phyloP scores from a whole-genome alignment of 2,888 invertebrate genomes.

The Matsumyia berberina region DNA sequence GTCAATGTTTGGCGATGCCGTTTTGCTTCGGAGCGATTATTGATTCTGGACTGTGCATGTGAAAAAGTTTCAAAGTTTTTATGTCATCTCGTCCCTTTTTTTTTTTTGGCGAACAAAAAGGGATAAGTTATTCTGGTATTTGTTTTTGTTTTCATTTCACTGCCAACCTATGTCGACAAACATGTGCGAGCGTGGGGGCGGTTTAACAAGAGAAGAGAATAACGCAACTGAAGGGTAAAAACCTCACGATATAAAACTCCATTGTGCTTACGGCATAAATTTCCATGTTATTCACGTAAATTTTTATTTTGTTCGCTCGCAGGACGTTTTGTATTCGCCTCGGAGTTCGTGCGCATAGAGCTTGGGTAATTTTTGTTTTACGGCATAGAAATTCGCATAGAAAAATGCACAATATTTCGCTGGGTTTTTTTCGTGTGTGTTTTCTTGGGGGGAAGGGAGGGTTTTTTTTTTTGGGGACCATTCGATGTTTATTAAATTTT shows the following conservation, averaged over 20 bases:
- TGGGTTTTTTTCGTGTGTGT: not conserved
- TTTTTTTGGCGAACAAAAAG: not conserved
- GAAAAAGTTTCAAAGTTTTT: slow-evolving; percentile 17
- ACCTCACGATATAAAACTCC: slow-evolving; percentile 8
- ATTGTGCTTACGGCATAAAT: slow-evolving; percentile 56
- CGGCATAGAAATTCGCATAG: slow-evolving; percentile 25
- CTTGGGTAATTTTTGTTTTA: too few relatives aligned
- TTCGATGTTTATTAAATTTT: slow-evolving; percentile 36
- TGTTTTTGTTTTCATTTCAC: slow-evolving; percentile 24
- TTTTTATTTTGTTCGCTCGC: slow-evolving; percentile 26
- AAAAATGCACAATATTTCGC: slow-evolving; percentile 13
- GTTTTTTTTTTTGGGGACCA: not conserved
- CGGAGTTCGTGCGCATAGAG: slow-evolving; percentile 41
- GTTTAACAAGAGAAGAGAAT: slow-evolving; percentile 7
- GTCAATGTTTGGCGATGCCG: slow-evolving; percentile 7
- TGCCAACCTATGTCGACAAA: slow-evolving; percentile 15
- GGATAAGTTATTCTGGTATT: slow-evolving; percentile 15
- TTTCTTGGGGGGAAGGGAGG: not conserved
- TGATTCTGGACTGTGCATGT: slow-evolving; percentile 43
- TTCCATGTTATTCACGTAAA: slow-evolving; percentile 64
- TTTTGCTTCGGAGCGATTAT: slow-evolving; percentile 35
- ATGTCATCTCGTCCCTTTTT: slow-evolving; percentile 4
- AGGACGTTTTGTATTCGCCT: slow-evolving; percentile 6
- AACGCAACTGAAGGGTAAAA: slow-evolving; percentile 14
- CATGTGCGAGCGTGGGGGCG: not conserved